Evolutionary conservation across 2,113 vertebrate species (phyloP).

Genomic region (Rhagologus leucostigma): DNA sequence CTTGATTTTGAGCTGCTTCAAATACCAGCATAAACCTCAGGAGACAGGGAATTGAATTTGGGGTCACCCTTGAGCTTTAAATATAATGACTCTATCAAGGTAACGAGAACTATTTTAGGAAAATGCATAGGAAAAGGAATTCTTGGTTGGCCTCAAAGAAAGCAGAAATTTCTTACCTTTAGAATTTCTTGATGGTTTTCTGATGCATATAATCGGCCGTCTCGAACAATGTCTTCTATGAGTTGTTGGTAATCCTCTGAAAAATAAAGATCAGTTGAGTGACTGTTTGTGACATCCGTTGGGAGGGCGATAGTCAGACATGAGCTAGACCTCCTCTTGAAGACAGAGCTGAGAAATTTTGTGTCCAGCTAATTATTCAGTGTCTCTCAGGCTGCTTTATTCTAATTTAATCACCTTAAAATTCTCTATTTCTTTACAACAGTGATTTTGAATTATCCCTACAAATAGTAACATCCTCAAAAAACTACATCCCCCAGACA

Average conservation of each 20-base stretch:
- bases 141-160: neutral
- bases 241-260: conserved; percentile 94
- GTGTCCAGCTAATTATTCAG: neutral
- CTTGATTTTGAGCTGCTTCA: neutral
- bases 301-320: neutral
- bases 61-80: neutral
- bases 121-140: neutral
- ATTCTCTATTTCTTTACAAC: neutral
- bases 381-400: neutral
- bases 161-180: conserved; percentile 74
- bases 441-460: neutral
- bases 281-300: neutral
- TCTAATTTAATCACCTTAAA: neutral
- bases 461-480: neutral
- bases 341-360: neutral
- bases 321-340: neutral
- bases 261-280: neutral
- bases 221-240: conserved; percentile 92
- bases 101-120: neutral
- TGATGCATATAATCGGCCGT: conserved; percentile 89
- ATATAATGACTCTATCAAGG: neutral
- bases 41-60: neutral
- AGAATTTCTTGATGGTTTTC: conserved; percentile 95
- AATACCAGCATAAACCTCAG: neutral
- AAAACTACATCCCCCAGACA: neutral